Percentiles rank a stretch among this genome's conserved stretches.
These are phyloP conservation scores for Zeugodacus cucurbitae DNA, from an alignment of 1,140 invertebrate genomes.

Conservation along the genomic window DNA sequence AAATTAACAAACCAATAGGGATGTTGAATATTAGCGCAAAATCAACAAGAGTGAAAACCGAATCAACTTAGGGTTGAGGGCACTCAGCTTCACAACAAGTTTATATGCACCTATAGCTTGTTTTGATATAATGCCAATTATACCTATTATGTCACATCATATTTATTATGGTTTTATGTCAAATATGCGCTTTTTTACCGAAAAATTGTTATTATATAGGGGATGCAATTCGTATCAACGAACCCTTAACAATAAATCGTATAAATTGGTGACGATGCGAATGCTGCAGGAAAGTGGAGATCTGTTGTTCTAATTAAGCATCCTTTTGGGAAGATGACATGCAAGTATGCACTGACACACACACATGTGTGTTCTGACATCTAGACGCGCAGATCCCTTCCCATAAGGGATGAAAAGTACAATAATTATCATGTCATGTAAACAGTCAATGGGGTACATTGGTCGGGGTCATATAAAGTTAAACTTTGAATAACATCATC, in stretches of 20 bases:
- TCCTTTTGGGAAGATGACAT: neutral
- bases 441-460: too few relatives aligned
- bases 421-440: too few relatives aligned
- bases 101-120: neutral
- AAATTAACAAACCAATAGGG: neutral
- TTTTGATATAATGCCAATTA: slow-evolving; percentile 35
- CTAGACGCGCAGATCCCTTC: neutral
- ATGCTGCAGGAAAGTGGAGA: neutral
- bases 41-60: neutral
- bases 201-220: neutral
- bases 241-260: neutral
- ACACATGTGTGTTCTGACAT: neutral
- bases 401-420: too few relatives aligned
- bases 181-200: neutral
- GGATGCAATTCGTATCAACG: neutral
- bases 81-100: neutral
- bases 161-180: slow-evolving; percentile 37
- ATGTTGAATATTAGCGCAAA: neutral
- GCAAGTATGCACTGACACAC: neutral
- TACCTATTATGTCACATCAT: slow-evolving; percentile 4
- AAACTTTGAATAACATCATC: too few relatives aligned
- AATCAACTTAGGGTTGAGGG: slow-evolving; percentile 17
- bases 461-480: too few relatives aligned
- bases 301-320: neutral
- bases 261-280: neutral